Evolutionary conservation across 2,888 invertebrate species (phyloP).

Genomic region (Pachycephus smyrnensis): DNA sequence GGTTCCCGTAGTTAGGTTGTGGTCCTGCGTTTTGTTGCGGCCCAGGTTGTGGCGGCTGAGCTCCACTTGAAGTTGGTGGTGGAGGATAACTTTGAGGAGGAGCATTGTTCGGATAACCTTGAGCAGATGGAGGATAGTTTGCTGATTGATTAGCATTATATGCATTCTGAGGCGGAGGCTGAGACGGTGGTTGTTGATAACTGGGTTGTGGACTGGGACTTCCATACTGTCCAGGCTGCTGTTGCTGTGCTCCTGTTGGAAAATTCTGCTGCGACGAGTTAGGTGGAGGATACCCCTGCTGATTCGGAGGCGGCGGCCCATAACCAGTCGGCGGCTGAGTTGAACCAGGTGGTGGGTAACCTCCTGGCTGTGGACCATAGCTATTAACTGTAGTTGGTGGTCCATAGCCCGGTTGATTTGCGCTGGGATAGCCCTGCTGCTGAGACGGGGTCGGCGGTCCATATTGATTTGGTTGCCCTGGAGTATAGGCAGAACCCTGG

Average conservation of each 20-base stretch:
- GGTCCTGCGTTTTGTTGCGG: slow-evolving; percentile 71
- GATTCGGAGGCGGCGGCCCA: slow-evolving; percentile 76
- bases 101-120: slow-evolving; percentile 67
- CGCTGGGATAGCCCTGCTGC: slow-evolving; percentile 75
- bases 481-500: slow-evolving; percentile 64
- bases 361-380: slow-evolving; percentile 64
- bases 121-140: slow-evolving; percentile 68
- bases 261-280: slow-evolving; percentile 66
- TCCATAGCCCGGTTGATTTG: slow-evolving; percentile 69
- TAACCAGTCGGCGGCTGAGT: slow-evolving; percentile 71
- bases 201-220: slow-evolving; percentile 65
- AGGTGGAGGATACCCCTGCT: slow-evolving; percentile 76
- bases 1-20: slow-evolving; percentile 69
- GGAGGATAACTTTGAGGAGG: slow-evolving; percentile 67
- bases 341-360: slow-evolving; percentile 74
- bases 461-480: slow-evolving; percentile 74
- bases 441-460: slow-evolving; percentile 74
- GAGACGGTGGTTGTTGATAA: slow-evolving; percentile 56
- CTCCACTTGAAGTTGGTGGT: slow-evolving; percentile 66
- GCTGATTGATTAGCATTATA: slow-evolving; percentile 61
- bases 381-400: slow-evolving; percentile 61
- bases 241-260: slow-evolving; percentile 65
- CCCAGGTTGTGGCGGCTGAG: slow-evolving; percentile 53
- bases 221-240: slow-evolving; percentile 62
- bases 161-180: slow-evolving; percentile 58